phyloP scores from a whole-genome alignment of 2,797 vertebrate species.

The Danio tinwini region DNA sequence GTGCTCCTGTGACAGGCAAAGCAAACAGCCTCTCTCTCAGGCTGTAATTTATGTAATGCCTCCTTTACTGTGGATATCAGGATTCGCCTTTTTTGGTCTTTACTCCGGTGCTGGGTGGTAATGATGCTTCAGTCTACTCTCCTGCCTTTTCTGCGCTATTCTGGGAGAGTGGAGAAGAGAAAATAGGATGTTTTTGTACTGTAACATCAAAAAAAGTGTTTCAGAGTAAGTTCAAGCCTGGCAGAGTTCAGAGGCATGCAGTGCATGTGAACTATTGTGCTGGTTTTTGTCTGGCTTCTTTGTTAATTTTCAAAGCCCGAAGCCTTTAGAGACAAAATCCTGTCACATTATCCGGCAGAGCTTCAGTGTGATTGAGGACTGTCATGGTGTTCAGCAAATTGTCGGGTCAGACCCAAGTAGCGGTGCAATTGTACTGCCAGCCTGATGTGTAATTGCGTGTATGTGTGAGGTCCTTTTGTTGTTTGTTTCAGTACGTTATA shows the following conservation, averaged over 20 bases:
- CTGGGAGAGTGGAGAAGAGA: slow-evolving; percentile 44
- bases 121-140: slow-evolving; percentile 32
- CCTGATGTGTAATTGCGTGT: slow-evolving; percentile 36
- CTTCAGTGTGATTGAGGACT: slow-evolving; percentile 29
- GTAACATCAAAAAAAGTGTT: slow-evolving; percentile 37
- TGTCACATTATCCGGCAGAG: slow-evolving; percentile 9
- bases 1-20: slow-evolving; percentile 47
- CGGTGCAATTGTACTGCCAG: slow-evolving; percentile 31
- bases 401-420: slow-evolving; percentile 12
- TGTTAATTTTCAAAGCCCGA: slow-evolving; percentile 22
- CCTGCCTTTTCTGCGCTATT: slow-evolving; percentile 37
- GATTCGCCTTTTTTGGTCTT: slow-evolving; percentile 32
- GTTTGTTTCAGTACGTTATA: slow-evolving; percentile 4
- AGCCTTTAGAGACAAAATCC: slow-evolving; percentile 15
- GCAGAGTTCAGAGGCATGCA: slow-evolving; percentile 25
- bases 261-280: slow-evolving; percentile 26
- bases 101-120: slow-evolving; percentile 23
- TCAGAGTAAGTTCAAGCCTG: slow-evolving; percentile 26
- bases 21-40: slow-evolving; percentile 46
- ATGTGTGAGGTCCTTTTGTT: slow-evolving; percentile 28
- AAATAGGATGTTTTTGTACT: slow-evolving; percentile 37
- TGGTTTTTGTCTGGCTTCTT: slow-evolving; percentile 25
- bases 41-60: slow-evolving; percentile 54
- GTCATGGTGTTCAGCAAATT: slow-evolving; percentile 24
- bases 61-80: slow-evolving; percentile 46